These are phyloP conservation scores for Barbus barbus DNA, from an alignment of 2,113 vertebrate species.

Conservation along the genomic window DNA sequence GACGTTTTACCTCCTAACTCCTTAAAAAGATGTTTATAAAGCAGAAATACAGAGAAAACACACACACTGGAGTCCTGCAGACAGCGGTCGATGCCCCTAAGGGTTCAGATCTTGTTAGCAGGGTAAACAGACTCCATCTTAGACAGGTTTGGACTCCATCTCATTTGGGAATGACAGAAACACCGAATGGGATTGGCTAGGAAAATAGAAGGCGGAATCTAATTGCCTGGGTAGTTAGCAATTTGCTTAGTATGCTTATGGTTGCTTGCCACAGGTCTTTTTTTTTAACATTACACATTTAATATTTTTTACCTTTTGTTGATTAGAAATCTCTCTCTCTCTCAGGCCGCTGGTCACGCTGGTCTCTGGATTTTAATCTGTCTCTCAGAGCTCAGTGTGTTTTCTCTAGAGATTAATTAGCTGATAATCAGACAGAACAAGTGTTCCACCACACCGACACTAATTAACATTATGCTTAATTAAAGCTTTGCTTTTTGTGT, in stretches of 20 bases:
- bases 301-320: neutral
- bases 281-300: neutral
- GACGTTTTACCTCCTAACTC: neutral
- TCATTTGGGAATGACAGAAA: conserved; percentile 20
- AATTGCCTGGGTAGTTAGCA: neutral
- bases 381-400: conserved; percentile 56
- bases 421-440: conserved; percentile 70
- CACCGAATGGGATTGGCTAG: conserved; percentile 27
- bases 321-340: neutral
- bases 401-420: conserved; percentile 77
- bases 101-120: conserved; percentile 37
- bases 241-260: neutral
- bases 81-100: conserved; percentile 32
- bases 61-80: conserved; percentile 15
- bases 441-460: conserved; percentile 67
- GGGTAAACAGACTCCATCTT: conserved; percentile 34
- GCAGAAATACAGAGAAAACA: conserved; percentile 1
- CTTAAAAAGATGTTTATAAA: neutral
- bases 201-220: conserved; percentile 3
- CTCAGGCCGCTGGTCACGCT: neutral
- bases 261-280: neutral
- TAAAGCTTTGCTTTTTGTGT: conserved; percentile 59
- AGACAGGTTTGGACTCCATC: conserved; percentile 28
- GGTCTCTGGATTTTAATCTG: conserved; percentile 58
- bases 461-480: conserved; percentile 66